These are phyloP conservation scores for Gymnocephalus cernua DNA, from an alignment of 2,113 vertebrate species.

Conservation along the genomic window DNA sequence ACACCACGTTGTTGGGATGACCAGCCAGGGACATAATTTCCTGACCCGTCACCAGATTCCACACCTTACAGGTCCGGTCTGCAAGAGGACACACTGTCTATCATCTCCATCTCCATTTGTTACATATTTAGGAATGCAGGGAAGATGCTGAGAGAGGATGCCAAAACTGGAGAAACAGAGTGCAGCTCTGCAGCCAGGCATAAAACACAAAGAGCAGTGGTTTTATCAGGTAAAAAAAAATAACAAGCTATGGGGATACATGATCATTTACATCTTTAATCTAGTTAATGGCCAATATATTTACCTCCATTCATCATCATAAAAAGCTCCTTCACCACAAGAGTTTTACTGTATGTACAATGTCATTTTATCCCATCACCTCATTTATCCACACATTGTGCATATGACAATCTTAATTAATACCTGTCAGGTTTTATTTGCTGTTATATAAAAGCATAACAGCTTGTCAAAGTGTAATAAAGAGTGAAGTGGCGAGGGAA, in stretches of 20 bases:
- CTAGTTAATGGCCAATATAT: background rate
- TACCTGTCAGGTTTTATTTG: slow-evolving; percentile 51
- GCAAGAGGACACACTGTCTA: slow-evolving; percentile 28
- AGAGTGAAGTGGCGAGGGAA: slow-evolving; percentile 12
- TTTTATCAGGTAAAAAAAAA: background rate
- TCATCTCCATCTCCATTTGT: background rate
- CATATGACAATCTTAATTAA: slow-evolving; percentile 45
- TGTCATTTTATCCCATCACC: slow-evolving; percentile 11
- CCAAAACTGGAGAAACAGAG: background rate
- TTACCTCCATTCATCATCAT: background rate
- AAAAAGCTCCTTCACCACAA: background rate
- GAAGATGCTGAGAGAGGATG: background rate
- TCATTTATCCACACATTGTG: slow-evolving; percentile 24
- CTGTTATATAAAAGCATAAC: slow-evolving; percentile 1
- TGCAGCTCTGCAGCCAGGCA: background rate
- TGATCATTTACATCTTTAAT: background rate
- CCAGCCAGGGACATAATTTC: slow-evolving; percentile 94
- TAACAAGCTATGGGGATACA: background rate
- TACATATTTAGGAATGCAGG: background rate
- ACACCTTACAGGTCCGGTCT: slow-evolving; percentile 99
- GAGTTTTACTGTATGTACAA: background rate
- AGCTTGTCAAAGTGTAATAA: slow-evolving; percentile 41
- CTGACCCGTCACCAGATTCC: slow-evolving; percentile 98
- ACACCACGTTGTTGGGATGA: slow-evolving; percentile 94
- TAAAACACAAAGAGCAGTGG: background rate